Base-by-base conservation (phyloP, 1,140 invertebrate species). In the Lordiphosa clarofinis region DNA sequence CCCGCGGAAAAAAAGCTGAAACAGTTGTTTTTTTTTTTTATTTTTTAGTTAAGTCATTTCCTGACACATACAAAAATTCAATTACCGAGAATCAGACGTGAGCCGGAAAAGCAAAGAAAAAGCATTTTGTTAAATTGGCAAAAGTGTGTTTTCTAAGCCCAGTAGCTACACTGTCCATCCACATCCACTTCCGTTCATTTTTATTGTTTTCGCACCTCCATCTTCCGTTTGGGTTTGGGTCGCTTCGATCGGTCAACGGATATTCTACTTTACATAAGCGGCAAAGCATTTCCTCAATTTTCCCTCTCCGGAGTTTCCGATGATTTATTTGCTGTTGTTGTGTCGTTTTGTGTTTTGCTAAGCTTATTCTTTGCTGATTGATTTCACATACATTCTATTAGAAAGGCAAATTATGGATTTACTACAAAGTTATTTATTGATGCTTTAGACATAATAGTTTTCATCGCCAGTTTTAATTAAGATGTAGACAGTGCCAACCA, bases 261-360 rank as follows among this genome's bases (percentile, higher is more conserved):
- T 81, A 81, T 81, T 81, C 75, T 81, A 81, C 75, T 81, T 81
- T 81, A 81, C 75, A 81, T 81, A 81, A 81, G 75, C 75, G 76
- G 75, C 75, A 72, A 72, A 62, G 72, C 67, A 57, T 84, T 82
- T 78, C 78, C 76, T 82, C 65, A 75, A 72, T 65, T 82, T 82
- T 84, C 53, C 69, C n/a, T n/a, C n/a, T n/a, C 33, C 76, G 73
- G 62, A 56, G 62, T 68, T 72, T 61, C 24, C 33, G 42, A 48
- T 55, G 56, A 59, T 64, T 72, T 57, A 60, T 55, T 67, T 37
- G 53, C 48, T 61, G 64, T 59, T 76, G 68, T 81, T 63, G 57
- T 76, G 72, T 36, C 66, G 39, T 24, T 15, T 12, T 47, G 9
- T 11, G 13, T 9, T 57, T 55, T 52, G 68, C 53, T 64, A 42